Base-by-base conservation (phyloP, 2,797 vertebrate species). In the Arnoldichthys spilopterus region DNA sequence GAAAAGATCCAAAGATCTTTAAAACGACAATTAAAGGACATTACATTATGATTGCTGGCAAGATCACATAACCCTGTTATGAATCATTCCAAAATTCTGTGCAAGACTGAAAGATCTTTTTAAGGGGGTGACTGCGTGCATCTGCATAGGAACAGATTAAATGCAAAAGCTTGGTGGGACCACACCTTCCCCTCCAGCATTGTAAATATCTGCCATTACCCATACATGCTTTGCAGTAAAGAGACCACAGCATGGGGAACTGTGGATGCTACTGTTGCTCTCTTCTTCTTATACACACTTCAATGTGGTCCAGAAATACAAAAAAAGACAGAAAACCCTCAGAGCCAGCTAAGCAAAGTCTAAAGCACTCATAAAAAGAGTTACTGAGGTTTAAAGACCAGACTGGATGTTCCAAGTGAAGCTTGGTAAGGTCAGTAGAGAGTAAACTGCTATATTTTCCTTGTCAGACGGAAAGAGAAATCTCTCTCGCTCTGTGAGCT, bases 151-250 rank as follows among this genome's bases (percentile, higher is more conserved):
- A n/a, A 64, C 66, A 63, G 37, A 4, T 4, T n/a, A 49, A 56
- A 73, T 63, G 13, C 61, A 69, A 45, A 40, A 70, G 43, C 56
- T 13, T 18, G 43, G 49, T 62, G 37, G 51, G 64, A 34, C 68
- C 72, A 80, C 51, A 3, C 37, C 18, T 71, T 56, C 72, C 62
- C 16, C 24, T 26, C 62, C 32, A 22, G 45, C 37, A 51, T 87
- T 90, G 84, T 88, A 86, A 90, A 88, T 54, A 67, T n/a, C 58
- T 78, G 87, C 91, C 89, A 89, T 84, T 82, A 54, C 80, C 61
- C 86, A 88, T 91, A 88, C 91, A 91, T 71, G 79, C 83, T 85
- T 87, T 83, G 77, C 76, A 79, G 89, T 90, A 90, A 88, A 88
- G 86, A 49, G 83, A 80, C 82, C 67, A 53, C 66, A 71, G 76